phyloP scores from a whole-genome alignment of 1,140 invertebrate genomes.

The Drosophila persimilis region DNA sequence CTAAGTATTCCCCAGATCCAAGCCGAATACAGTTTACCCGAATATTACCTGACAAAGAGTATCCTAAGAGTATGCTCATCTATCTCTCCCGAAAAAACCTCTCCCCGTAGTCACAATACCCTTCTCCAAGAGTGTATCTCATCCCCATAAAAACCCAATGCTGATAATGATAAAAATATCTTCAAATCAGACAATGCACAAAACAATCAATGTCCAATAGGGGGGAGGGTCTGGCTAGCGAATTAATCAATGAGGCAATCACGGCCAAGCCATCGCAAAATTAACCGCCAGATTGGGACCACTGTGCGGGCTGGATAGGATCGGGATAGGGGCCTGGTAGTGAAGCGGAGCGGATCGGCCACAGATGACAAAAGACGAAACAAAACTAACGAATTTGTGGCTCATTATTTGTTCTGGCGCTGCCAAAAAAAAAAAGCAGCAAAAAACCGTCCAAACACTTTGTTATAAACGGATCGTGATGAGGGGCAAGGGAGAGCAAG shows the following conservation, averaged over 20 bases:
- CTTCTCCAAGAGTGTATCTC: neutral
- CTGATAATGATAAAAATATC: slow-evolving; percentile 26
- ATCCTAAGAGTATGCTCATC: too few relatives aligned
- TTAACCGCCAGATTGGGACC: slow-evolving; percentile 30
- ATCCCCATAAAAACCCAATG: slow-evolving; percentile 5
- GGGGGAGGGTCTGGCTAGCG: slow-evolving; percentile 14
- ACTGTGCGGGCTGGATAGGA: slow-evolving; percentile 32
- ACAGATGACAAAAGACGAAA: slow-evolving; percentile 50
- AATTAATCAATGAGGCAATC: slow-evolving; percentile 74
- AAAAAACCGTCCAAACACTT: slow-evolving; percentile 51
- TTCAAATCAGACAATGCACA: slow-evolving; percentile 30
- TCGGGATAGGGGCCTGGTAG: neutral
- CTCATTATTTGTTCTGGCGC: slow-evolving; percentile 69
- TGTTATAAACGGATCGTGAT: slow-evolving; percentile 51
- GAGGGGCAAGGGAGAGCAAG: neutral
- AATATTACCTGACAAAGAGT: too few relatives aligned
- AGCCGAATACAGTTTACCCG: too few relatives aligned
- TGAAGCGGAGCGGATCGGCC: neutral
- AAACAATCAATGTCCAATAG: slow-evolving; percentile 4
- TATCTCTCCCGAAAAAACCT: too few relatives aligned
- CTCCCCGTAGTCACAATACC: neutral
- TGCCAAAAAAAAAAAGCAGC: slow-evolving; percentile 28
- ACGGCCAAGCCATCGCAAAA: slow-evolving; percentile 19
- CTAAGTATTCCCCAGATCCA: too few relatives aligned
- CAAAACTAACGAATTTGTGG: slow-evolving; percentile 55